phyloP scores from a whole-genome alignment of 2,888 invertebrate genomes.

The Anthrax anthrax region DNA sequence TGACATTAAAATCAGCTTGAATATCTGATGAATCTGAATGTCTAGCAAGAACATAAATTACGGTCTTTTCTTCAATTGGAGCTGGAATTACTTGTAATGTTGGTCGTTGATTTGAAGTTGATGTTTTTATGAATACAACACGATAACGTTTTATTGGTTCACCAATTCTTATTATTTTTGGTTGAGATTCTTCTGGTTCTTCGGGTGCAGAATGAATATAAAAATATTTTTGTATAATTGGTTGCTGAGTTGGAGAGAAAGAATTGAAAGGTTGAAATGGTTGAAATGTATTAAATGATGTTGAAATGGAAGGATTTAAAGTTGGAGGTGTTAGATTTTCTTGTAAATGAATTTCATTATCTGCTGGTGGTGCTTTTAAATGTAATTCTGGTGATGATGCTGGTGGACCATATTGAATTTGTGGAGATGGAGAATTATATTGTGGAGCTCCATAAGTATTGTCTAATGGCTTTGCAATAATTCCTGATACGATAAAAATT shows the following conservation, averaged over 20 bases:
- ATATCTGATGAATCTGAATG: conserved; percentile 27
- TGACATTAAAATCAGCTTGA: conserved; percentile 9
- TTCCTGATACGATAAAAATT: too few species aligned
- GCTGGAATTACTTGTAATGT: conserved; percentile 18
- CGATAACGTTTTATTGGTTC: conserved; percentile 28
- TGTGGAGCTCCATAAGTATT: too few species aligned
- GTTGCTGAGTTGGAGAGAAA: background rate
- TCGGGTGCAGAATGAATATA: conserved; percentile 32
- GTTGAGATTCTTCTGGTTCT: conserved; percentile 12
- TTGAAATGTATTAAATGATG: too few species aligned
- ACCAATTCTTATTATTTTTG: background rate
- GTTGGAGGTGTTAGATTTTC: too few species aligned
- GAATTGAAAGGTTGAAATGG: too few species aligned
- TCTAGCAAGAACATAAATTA: conserved; percentile 32
- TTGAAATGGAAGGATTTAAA: too few species aligned
- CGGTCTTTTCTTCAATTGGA: conserved; percentile 30
- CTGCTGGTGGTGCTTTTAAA: background rate
- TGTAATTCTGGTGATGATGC: background rate
- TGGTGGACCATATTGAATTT: too few species aligned
- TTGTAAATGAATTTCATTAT: background rate
- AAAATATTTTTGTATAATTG: conserved; percentile 29
- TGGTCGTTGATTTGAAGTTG: conserved; percentile 14
- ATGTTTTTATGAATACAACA: conserved; percentile 32
- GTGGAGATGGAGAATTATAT: too few species aligned
- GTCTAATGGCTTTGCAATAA: too few species aligned